phyloP scores from a whole-genome alignment of 2,888 invertebrate genomes.

The Rapana venosa region DNA sequence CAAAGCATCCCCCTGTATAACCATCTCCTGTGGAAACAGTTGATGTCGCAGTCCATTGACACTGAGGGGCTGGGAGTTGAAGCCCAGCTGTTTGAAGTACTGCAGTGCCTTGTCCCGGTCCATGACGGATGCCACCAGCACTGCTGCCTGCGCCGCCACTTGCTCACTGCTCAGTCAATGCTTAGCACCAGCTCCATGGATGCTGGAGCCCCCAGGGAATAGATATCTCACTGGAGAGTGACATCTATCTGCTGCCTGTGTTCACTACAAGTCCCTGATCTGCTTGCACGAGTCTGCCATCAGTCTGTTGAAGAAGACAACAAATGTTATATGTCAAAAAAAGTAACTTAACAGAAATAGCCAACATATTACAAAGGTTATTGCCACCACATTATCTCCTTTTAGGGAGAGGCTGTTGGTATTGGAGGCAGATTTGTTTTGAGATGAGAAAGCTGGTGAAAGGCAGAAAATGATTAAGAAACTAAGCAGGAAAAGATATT shows the following conservation, averaged over 20 bases:
- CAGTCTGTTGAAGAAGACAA: no score
- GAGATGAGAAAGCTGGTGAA: no score
- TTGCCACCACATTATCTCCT: no score
- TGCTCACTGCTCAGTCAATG: background rate
- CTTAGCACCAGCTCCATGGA: background rate
- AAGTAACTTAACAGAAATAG: no score
- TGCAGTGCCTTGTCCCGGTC: slow-evolving; percentile 34
- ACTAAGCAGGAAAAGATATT: no score
- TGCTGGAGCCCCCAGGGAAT: background rate
- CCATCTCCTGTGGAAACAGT: background rate
- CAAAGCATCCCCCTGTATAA: background rate
- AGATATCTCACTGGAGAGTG: background rate
- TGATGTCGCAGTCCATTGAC: background rate
- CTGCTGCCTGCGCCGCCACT: no score
- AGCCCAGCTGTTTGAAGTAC: slow-evolving; percentile 25
- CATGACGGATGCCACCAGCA: background rate
- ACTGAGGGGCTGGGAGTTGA: background rate
- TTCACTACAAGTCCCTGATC: background rate
- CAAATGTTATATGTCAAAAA: no score
- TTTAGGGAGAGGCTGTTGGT: no score
- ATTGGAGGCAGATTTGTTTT: no score
- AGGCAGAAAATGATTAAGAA: no score
- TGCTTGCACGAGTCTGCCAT: background rate
- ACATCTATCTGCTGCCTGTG: no score
- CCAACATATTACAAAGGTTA: no score